Conservation (phyloP, 2,113 vertebrate genomes). For the Passer montanus region DNA sequence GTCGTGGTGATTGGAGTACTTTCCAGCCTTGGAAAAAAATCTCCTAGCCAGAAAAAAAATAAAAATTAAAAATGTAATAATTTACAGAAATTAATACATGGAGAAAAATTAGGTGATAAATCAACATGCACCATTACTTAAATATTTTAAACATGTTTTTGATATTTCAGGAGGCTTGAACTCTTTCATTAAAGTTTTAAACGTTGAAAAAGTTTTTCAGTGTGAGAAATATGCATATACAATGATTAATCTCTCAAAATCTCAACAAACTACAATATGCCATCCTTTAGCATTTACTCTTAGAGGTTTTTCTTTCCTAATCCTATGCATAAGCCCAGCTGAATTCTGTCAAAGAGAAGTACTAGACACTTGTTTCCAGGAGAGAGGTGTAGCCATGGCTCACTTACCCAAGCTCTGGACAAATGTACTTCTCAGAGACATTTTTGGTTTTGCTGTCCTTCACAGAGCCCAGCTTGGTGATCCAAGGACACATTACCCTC, state of each 20-base stretch:
- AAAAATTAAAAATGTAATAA: neutral
- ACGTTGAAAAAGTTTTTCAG: neutral
- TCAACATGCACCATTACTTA: neutral
- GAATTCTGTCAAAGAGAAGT: neutral
- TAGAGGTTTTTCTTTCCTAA: neutral
- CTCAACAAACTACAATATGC: neutral
- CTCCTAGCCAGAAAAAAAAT: neutral
- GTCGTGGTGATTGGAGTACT: fast-evolving
- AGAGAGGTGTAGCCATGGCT: neutral
- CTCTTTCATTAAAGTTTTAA: neutral
- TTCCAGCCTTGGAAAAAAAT: neutral
- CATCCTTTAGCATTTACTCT: neutral
- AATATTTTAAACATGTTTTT: neutral
- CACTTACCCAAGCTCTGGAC: neutral
- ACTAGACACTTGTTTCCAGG: neutral
- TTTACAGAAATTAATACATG: neutral
- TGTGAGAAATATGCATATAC: neutral
- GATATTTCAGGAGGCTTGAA: neutral
- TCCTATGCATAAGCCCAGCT: neutral
- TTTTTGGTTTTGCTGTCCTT: neutral
- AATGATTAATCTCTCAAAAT: neutral
- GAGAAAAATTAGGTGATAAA: neutral
- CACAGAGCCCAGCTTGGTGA: neutral
- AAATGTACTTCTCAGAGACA: neutral
- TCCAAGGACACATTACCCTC: neutral